A percentile compares a stretch with the other conserved stretches of the same genome.
Evolutionary conservation across 1,140 invertebrate species (phyloP).

Genomic region (Danaus plexippus): DNA sequence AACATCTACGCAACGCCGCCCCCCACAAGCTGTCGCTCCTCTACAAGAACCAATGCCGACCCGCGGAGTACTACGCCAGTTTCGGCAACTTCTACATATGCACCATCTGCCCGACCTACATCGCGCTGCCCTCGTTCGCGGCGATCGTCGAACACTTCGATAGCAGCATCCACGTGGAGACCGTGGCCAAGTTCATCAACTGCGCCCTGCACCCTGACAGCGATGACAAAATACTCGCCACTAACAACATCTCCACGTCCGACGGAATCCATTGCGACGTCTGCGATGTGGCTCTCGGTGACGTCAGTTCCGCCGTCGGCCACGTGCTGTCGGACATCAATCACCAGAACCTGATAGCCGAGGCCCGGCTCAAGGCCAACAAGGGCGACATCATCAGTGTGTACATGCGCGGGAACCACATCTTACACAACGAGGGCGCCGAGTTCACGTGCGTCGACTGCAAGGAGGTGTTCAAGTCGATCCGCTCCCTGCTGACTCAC

Average conservation of each 20-base stretch:
- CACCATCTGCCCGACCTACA: conserved; percentile 44
- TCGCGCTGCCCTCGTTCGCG: conserved; percentile 52
- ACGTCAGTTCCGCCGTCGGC: conserved; percentile 32
- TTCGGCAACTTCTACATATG: conserved; percentile 62
- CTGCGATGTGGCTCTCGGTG: conserved; percentile 35
- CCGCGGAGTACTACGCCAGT: conserved; percentile 56
- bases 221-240: conserved; percentile 35
- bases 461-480: conserved; percentile 46
- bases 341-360: conserved; percentile 43
- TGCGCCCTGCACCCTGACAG: conserved; percentile 38
- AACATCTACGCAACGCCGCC: conserved; percentile 58
- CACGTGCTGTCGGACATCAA: conserved; percentile 44
- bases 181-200: conserved; percentile 43
- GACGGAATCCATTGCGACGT: conserved; percentile 37
- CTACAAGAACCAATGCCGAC: conserved; percentile 55
- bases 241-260: conserved; percentile 32
- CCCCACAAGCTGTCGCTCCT: conserved; percentile 47
- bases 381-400: conserved; percentile 58
- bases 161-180: conserved; percentile 46
- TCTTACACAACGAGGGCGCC: conserved; percentile 49
- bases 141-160: conserved; percentile 59
- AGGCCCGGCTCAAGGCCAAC: conserved; percentile 31
- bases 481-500: conserved; percentile 48
- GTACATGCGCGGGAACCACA: conserved; percentile 58
- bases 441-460: conserved; percentile 48